Evolutionary conservation across 2,797 vertebrate species (phyloP), one percentile per base, ranked within the genome.

Genomic region (Streptopelia turtur): DNA sequence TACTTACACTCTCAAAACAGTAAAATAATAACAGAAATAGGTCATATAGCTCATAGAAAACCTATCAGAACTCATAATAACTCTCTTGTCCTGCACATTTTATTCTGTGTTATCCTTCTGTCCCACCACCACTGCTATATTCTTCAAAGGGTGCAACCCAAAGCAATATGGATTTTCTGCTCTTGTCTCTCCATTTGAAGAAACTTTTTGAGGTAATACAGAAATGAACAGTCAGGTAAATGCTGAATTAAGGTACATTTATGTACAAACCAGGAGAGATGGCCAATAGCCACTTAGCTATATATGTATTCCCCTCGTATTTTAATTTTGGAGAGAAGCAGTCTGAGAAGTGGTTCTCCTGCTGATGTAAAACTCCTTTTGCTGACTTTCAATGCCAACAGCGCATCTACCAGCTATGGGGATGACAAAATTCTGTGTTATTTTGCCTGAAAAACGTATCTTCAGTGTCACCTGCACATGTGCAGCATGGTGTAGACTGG

Each of bases 241-340:
- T 94, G 87, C 83, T 96, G 92, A 97, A 92, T 92, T 96, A 87
- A 95, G 64, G 75, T 53, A 92, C 78, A 52, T 68, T 80, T 1
- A 3, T 1, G 3, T 50, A 74, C 12, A 53, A 53, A 74, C 25
- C 8, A 5, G 37, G 82, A 94, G 81, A 83, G 43, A 59, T 4
- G 33, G 52, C 68, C 11, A 90, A 47, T 37, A 52, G 89, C 49
- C 31, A 63, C 43, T 25, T 66, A n/a, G 52, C 23, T 89, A 61
- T 28, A 56, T 30, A 47, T 6, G 2, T 16, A 70, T 77, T 89
- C 27, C 24, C 14, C 53, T 66, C 16, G 13, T 72, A 31, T 71
- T 91, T 63, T 53, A 63, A 77, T 85, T 89, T 60, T 84, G 63
- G 56, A 74, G 31, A 20, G 35, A 93, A 60, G 60, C 28, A 60